Evolutionary conservation across 2,113 vertebrate genomes (phyloP), one percentile per base, ranked within the genome.

Genomic region (Passer montanus): DNA sequence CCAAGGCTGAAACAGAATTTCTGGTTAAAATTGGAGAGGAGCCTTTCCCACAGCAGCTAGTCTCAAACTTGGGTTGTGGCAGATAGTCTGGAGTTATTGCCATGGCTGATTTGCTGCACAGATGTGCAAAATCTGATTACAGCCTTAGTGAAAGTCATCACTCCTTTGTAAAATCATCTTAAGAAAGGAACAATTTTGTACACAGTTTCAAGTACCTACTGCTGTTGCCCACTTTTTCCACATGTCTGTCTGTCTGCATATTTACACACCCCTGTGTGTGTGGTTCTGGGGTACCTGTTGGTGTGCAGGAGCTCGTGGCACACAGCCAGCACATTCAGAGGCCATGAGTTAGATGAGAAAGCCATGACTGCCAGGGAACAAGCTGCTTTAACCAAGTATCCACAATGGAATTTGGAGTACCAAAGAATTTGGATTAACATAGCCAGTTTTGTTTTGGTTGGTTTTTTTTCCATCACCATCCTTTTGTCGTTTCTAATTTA

Each of bases 301-400:
- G 18, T 19, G 6, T 39, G 26, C 2, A 63, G 35, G 19, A 41
- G 17, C 41, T 76, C 20, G 41, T 24, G 75, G n/a, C 37, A 55
- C 33, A 59, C 33, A 49, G 49, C 30, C 55, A 60, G 9, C 8
- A 47, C 62, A 19, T 23, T 73, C 41, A 76, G 52, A 62, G 43
- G 9, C 43, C 2, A 0, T 75, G 16, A 8, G 5, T 33, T 55
- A 35, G 8, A 16, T 0, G 0, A 55, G 69, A 86, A 49, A 75
- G 14, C 20, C 22, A 3, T 3, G 12, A 30, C 35, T 67, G 15
- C 33, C 60, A 56, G 22, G 19, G 50, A 87, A 37, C 23, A 52
- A 16, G 19, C 7, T 90, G 13, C n/a, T 95, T 85, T 31, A 86
- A 60, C 30, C 9, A n/a, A 72, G 22, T 43, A 52, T 66, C 23